phyloP scores from a whole-genome alignment of 92 coral and sea anemone species.

The Nematostella vectensis region DNA sequence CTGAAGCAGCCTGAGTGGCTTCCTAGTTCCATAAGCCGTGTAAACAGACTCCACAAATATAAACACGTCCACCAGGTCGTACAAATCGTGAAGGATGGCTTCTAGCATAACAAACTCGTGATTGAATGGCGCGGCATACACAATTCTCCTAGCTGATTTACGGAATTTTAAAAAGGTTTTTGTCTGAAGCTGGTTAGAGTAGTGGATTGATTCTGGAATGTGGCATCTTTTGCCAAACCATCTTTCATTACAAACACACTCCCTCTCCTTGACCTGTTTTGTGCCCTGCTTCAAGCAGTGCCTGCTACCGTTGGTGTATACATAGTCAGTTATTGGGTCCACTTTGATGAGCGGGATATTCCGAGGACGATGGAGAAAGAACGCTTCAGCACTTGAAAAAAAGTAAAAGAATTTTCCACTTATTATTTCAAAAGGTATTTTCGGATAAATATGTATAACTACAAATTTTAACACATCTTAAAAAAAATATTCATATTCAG shows the following conservation, averaged over 20 bases:
- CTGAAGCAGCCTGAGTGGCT: slow-evolving; percentile 21
- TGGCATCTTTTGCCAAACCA: slow-evolving; percentile 26
- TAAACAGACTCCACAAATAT: slow-evolving; percentile 25
- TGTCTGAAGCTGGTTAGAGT: slow-evolving; percentile 9
- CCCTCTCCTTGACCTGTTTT: neutral
- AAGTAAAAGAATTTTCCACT: no score
- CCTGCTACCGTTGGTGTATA: slow-evolving; percentile 7
- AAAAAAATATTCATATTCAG: no score
- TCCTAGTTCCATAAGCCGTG: slow-evolving; percentile 21
- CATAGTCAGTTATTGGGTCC: slow-evolving; percentile 11
- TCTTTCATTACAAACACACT: slow-evolving; percentile 14
- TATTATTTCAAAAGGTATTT: no score
- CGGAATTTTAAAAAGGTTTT: slow-evolving; percentile 22
- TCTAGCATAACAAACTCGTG: slow-evolving; percentile 35
- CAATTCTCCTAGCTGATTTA: slow-evolving; percentile 11
- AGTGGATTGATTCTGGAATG: slow-evolving; percentile 28
- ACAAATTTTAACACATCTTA: no score
- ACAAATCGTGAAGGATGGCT: slow-evolving; percentile 25
- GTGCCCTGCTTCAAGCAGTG: slow-evolving; percentile 27
- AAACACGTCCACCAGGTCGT: slow-evolving; percentile 27
- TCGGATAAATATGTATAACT: no score
- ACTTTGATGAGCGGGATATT: slow-evolving; percentile 5
- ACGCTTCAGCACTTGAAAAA: no score
- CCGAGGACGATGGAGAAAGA: slow-evolving; percentile 11
- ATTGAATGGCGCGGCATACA: slow-evolving; percentile 30